These are phyloP conservation scores for Chironex yamaguchii DNA, from an alignment of 30 jellyfish, hydroid and myxozoan genomes.

Conservation along the genomic window DNA sequence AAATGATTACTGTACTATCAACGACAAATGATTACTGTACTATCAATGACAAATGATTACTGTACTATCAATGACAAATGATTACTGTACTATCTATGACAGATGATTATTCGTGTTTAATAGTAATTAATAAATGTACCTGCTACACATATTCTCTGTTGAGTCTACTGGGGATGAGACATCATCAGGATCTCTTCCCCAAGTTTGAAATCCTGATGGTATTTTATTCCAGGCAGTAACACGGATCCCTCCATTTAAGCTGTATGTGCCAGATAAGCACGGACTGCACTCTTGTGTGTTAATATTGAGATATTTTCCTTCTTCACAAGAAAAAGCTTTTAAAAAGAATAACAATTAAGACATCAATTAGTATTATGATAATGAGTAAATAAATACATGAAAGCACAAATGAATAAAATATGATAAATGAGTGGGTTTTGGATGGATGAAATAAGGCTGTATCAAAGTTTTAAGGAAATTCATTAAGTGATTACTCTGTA, in stretches of 20 bases:
- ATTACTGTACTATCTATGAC: not conserved
- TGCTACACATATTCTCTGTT: slow-evolving; percentile 34
- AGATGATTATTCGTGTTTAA: not conserved
- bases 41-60: no score
- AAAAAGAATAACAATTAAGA: not conserved
- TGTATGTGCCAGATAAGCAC: slow-evolving; percentile 79
- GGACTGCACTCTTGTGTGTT: slow-evolving; percentile 66
- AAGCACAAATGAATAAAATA: no score
- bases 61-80: no score
- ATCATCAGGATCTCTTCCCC: slow-evolving; percentile 63
- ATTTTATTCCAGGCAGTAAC: slow-evolving; percentile 68
- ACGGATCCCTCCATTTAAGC: slow-evolving; percentile 82
- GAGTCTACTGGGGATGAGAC: not conserved
- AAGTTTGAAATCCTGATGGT: slow-evolving; percentile 82
- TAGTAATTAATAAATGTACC: slow-evolving; percentile 65
- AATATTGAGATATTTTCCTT: slow-evolving; percentile 84
- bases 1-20: no score
- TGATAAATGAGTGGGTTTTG: no score
- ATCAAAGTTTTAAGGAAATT: no score
- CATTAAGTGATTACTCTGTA: no score
- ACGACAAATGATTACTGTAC: no score
- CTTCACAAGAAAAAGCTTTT: slow-evolving; percentile 77
- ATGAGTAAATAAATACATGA: no score
- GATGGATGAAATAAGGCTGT: no score
- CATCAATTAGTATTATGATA: no score